Evolutionary conservation across 2,888 invertebrate species (phyloP), one percentile per base, ranked within the genome.

Genomic region (Cheilosia scutellata): DNA sequence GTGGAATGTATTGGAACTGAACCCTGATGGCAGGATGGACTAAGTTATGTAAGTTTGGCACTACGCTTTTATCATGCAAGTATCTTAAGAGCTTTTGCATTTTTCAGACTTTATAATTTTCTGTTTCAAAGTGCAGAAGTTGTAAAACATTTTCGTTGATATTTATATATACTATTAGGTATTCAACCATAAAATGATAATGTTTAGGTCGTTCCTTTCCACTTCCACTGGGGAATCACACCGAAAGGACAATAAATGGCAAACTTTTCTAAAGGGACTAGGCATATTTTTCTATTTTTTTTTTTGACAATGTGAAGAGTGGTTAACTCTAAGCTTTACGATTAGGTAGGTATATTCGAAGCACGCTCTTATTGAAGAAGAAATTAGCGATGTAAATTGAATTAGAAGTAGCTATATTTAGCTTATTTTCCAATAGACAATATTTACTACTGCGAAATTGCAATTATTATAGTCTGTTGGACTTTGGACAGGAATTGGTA

Each of bases 91-190:
- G 25, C 11, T 66, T 27, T 51, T 37, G n/a, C 20, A 25, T 31
- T 66, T 37, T 66, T 13, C 25, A 27, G 25, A 37, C 51, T 37
- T 51, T 20, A 20, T 37, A 29, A 65, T 25, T 51, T 65, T 13
- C 20, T 25, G 20, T 25, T 51, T 11, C 11, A 16, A 33, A 5
- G 25, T 16, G 27, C 13, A 11, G 37, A 51, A 51, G 6, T 33
- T 51, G 9, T 40, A n/a, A 47, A 20, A 49, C 16, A 37, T 49
- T 57, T 57, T 4, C 7, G 51, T 44, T 44, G n/a, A 16, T 2
- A n/a, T 44, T 65, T 9, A 16, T n/a, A n/a, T 20, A 13, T 25
- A 20, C 20, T 20, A 20, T 20, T 20, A 20, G 20, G 20, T 16
- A 37, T 16, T n/a, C 37, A 40, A 51, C 65, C 33, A n/a, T 27